Evolutionary conservation across 2,797 vertebrate genomes (phyloP).

Genomic region (Eremophila alpestris): DNA sequence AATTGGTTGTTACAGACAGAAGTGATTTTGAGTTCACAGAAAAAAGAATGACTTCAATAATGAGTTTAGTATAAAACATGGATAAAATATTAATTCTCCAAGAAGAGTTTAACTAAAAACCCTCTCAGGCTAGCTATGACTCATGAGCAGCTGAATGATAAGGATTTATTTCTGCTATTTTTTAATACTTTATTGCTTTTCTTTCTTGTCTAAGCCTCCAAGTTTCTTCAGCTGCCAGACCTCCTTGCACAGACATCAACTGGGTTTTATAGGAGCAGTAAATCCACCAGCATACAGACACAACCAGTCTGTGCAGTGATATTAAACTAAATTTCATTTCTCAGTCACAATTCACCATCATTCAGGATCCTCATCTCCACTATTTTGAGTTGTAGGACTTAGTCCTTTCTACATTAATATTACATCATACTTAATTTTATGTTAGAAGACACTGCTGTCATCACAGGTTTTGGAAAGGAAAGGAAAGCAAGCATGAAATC

Average conservation of each 20-base stretch:
- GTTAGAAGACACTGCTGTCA: neutral
- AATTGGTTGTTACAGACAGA: neutral
- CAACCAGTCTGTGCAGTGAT: neutral
- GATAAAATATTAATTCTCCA: slow-evolving; percentile 41
- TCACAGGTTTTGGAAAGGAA: neutral
- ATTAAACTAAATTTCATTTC: neutral
- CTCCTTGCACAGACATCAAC: neutral
- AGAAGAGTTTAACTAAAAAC: slow-evolving; percentile 8
- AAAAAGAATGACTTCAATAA: neutral
- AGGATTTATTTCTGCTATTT: slow-evolving; percentile 27
- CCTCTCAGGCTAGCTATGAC: slow-evolving; percentile 31
- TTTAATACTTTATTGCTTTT: slow-evolving; percentile 9
- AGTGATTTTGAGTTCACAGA: slow-evolving; percentile 8
- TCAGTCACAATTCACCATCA: neutral
- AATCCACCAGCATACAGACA: neutral
- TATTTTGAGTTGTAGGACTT: neutral
- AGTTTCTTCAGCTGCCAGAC: neutral
- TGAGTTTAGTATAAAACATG: slow-evolving; percentile 10
- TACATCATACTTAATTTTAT: neutral
- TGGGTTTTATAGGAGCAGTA: neutral
- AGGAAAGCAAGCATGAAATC: neutral
- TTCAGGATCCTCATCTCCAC: neutral
- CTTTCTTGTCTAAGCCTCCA: neutral
- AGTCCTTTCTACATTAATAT: neutral
- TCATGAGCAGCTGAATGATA: slow-evolving; percentile 19